Conservation (phyloP, 2,888 invertebrate genomes). For the Acleris sparsana region DNA sequence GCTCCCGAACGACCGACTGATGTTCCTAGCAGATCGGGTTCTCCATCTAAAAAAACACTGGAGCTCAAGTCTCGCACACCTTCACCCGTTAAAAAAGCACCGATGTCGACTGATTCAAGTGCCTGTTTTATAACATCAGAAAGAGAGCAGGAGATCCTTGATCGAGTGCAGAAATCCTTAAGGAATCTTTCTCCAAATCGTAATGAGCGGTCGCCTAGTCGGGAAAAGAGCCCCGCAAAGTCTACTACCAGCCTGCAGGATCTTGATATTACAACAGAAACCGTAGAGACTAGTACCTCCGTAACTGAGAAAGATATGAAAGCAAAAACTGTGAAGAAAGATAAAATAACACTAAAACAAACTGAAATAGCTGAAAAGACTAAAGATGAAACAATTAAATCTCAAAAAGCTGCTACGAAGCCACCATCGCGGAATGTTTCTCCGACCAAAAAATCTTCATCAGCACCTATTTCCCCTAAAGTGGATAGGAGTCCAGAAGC, state of each 20-base stretch:
- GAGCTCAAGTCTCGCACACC: conserved; percentile 39
- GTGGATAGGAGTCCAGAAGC: conserved; percentile 52
- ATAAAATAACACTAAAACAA: conserved; percentile 33
- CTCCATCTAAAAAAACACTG: conserved; percentile 28
- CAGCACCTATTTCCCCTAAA: conserved; percentile 46
- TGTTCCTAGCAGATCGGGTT: conserved; percentile 1
- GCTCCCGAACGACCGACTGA: conserved; percentile 38
- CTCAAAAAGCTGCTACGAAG: conserved; percentile 54
- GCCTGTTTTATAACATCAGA: conserved; percentile 63
- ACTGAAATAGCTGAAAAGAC: conserved; percentile 39
- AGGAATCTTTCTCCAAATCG: conserved; percentile 72
- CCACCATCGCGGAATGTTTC: conserved; percentile 63
- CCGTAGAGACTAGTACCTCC: conserved; percentile 38
- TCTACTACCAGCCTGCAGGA: conserved; percentile 59
- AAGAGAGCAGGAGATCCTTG: conserved; percentile 68
- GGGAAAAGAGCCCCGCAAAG: conserved; percentile 60
- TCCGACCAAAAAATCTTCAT: conserved; percentile 61
- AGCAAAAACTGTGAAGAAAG: conserved; percentile 40
- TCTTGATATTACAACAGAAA: conserved; percentile 51
- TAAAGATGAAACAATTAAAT: conserved; percentile 51
- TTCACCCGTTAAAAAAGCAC: conserved; percentile 52
- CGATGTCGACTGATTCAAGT: conserved; percentile 47
- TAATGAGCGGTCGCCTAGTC: conserved; percentile 58
- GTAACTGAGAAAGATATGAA: conserved; percentile 37
- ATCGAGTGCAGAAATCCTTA: conserved; percentile 68